Percentiles rank a stretch among this genome's conserved stretches.
These are phyloP conservation scores for Phenganax marumi DNA, from an alignment of 92 coral and sea anemone genomes.

Conservation along the genomic window DNA sequence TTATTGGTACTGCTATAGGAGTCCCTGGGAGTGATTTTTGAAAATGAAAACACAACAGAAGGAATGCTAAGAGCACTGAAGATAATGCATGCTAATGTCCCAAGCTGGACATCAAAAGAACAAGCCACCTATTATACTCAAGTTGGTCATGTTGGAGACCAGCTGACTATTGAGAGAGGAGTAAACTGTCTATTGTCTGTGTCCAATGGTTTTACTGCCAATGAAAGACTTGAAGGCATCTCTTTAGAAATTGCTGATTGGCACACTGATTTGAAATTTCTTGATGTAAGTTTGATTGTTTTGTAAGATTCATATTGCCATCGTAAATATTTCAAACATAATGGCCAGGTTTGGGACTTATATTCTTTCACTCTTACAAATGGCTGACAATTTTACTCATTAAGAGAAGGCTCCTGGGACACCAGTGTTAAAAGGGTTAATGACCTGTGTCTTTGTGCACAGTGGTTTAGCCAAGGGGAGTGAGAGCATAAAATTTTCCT, in stretches of 20 bases:
- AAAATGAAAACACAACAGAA: slow-evolving; percentile 53
- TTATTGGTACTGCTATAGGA: background rate
- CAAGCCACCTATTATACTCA: slow-evolving; percentile 7
- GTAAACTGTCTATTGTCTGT: slow-evolving; percentile 40
- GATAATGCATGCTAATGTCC: slow-evolving; percentile 46
- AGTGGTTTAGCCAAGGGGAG: too few species aligned
- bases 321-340: too few species aligned
- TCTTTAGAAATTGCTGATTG: slow-evolving; percentile 8
- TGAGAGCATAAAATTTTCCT: too few species aligned
- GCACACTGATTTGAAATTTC: background rate
- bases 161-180: slow-evolving; percentile 46
- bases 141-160: slow-evolving; percentile 53
- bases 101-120: background rate
- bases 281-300: background rate
- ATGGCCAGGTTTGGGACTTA: too few species aligned
- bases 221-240: slow-evolving; percentile 8
- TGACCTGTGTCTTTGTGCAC: too few species aligned
- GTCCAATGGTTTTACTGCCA: slow-evolving; percentile 8
- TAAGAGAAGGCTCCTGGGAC: too few species aligned
- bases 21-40: slow-evolving; percentile 11
- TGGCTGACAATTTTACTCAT: too few species aligned
- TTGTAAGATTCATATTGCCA: background rate
- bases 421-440: too few species aligned
- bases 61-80: slow-evolving; percentile 42
- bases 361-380: too few species aligned